A percentile compares a stretch with the other conserved stretches of the same genome.
These are phyloP conservation scores for Polia nebulosa DNA, from an alignment of 2,888 invertebrate species.

Conservation along the genomic window DNA sequence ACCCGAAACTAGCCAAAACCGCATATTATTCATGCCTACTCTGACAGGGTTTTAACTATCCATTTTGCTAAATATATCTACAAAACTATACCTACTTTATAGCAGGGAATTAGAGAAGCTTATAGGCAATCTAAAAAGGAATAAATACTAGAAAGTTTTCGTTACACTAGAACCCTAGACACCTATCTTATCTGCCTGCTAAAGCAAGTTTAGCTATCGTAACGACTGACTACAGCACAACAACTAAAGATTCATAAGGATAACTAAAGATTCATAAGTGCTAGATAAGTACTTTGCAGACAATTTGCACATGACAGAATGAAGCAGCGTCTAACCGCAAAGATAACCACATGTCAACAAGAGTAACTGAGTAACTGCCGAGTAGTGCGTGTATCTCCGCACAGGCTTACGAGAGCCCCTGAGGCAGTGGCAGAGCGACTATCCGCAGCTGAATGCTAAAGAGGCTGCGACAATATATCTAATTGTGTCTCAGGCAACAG, in stretches of 20 bases:
- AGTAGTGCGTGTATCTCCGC: conserved; percentile 6
- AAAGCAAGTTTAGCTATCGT: conserved; percentile 9
- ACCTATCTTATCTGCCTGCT: neutral
- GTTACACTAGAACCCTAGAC: too few relatives aligned
- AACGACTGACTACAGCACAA: neutral
- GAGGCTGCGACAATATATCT: conserved; percentile 80
- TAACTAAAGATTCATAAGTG: conserved; percentile 13
- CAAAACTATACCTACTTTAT: neutral
- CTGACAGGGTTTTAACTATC: too few relatives aligned
- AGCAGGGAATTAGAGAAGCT: neutral
- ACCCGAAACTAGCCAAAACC: neutral
- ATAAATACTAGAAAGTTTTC: neutral
- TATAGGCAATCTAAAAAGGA: neutral
- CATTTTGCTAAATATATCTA: conserved; percentile 1
- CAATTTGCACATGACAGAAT: conserved; percentile 39
- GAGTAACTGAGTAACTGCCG: conserved; percentile 30
- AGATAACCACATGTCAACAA: conserved; percentile 43
- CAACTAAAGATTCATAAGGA: conserved; percentile 3
- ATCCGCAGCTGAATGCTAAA: conserved; percentile 78
- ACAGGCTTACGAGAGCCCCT: conserved; percentile 12
- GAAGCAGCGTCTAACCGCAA: conserved; percentile 27
- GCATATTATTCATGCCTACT: neutral
- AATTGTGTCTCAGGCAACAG: conserved; percentile 71
- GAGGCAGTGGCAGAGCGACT: conserved; percentile 51
- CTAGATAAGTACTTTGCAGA: conserved; percentile 9